phyloP scores from a whole-genome alignment of 2,113 vertebrate genomes.

The Osmerus mordax region DNA sequence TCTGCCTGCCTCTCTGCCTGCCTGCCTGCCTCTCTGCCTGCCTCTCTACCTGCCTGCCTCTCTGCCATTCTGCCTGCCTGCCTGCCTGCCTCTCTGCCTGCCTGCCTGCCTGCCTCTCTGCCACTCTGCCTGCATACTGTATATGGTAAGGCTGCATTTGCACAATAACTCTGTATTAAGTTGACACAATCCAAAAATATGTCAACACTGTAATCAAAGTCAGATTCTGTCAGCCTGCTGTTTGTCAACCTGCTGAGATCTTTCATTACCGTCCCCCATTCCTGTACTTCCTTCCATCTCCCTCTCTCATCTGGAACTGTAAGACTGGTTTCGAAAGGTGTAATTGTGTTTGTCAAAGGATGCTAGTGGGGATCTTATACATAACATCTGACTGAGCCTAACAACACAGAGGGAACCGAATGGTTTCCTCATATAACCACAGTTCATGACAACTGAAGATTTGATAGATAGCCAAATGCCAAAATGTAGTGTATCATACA shows the following conservation, averaged over 20 bases:
- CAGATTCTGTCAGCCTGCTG: slow-evolving; percentile 27
- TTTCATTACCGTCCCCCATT: slow-evolving; percentile 30
- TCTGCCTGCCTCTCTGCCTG: too few species aligned
- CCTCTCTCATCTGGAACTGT: background rate
- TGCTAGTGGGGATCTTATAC: too few species aligned
- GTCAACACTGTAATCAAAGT: slow-evolving; percentile 46
- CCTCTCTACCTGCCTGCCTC: slow-evolving; percentile 8
- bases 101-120: too few species aligned
- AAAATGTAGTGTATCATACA: too few species aligned
- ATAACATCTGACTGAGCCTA: too few species aligned
- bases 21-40: too few species aligned
- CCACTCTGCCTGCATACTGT: too few species aligned
- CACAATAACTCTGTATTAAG: slow-evolving; percentile 44
- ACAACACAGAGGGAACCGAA: too few species aligned
- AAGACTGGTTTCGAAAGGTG: slow-evolving; percentile 25
- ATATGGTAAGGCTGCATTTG: too few species aligned
- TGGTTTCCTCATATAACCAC: too few species aligned
- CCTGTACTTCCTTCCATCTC: slow-evolving; percentile 24
- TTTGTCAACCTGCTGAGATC: slow-evolving; percentile 48
- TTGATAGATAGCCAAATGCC: too few species aligned
- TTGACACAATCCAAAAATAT: slow-evolving; percentile 40
- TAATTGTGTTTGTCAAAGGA: slow-evolving; percentile 3
- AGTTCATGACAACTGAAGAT: too few species aligned
- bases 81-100: background rate
- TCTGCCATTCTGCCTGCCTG: slow-evolving; percentile 19